Base-by-base conservation (phyloP, 2,888 invertebrate species). In the Acanthosoma haemorrhoidale region DNA sequence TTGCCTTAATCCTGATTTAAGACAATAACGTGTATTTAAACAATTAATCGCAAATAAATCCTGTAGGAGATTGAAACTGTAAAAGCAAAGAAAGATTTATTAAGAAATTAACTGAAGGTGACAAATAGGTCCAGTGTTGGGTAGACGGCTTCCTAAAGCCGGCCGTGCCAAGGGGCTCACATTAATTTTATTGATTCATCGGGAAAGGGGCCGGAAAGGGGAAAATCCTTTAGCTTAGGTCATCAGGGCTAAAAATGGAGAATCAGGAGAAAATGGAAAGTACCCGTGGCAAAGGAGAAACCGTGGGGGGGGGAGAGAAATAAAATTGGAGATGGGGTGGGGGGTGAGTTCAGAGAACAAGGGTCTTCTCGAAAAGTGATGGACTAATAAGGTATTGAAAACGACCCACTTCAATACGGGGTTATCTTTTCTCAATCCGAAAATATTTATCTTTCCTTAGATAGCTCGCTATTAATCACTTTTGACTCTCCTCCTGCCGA, bases 141-240 rank as follows among this genome's bases (percentile, higher is more conserved):
- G 25, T 25, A n/a, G n/a, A n/a, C n/a, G n/a, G n/a, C 51, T n/a
- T 25, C 29, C 29, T 51, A 51, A 51, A 25, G 25, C 29, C n/a
- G 1, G 25, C 51, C n/a, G 13, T 21, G 13, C 51, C 21, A 51
- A 25, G 25, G 43, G n/a, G 29, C 21, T 21, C 51, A 51, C 51
- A 51, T 51, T 51, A 51, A 51, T 51, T 51, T 51, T 51, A 51
- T 51, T 51, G 51, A 51, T 51, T 51, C 51, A 51, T 51, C 51
- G 51, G 4, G 25, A 2, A 51, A 29, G 8, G 51, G 25, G n/a
- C 2, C 25, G 25, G 51, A 51, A 51, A 25, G 29, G 29, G 51
- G 51, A 51, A 51, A 51, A 25, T 51, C 51, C n/a, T 51, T 25
- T 18, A 51, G 51, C 51, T 51, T 51, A 25, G 51, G 25, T 51